These are phyloP conservation scores for Zaprionus tsacasi DNA, from an alignment of 1,140 invertebrate genomes.

Conservation along the genomic window DNA sequence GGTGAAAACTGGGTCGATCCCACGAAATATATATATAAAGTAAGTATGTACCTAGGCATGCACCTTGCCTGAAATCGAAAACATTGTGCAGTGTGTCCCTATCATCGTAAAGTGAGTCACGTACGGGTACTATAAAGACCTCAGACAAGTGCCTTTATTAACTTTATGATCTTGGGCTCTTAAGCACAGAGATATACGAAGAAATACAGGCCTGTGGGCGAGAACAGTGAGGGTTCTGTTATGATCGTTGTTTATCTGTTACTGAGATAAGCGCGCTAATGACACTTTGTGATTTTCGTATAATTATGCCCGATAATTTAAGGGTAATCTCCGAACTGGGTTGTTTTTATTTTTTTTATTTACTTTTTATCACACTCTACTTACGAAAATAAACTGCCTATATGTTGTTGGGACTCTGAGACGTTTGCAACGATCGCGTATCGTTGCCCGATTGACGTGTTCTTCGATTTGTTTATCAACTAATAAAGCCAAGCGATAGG, in stretches of 20 bases:
- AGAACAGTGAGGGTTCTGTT: conserved; percentile 1
- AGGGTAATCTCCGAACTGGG: not conserved
- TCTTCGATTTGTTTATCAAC: conserved; percentile 48
- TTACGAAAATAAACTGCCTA: conserved; percentile 59
- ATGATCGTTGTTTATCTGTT: conserved; percentile 18
- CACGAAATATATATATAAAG: conserved; percentile 24
- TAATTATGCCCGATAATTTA: not conserved
- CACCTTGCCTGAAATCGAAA: not conserved
- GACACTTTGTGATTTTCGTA: conserved; percentile 19
- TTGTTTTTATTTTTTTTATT: not conserved
- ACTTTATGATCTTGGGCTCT: conserved; percentile 26
- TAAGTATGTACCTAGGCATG: conserved; percentile 3
- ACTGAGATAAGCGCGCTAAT: conserved; percentile 15
- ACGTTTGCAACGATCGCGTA: conserved; percentile 22
- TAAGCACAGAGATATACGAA: conserved; percentile 4
- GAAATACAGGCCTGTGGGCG: not conserved
- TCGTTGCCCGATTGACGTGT: conserved; percentile 21
- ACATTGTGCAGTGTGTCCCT: not conserved
- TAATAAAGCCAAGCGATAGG: conserved; percentile 39
- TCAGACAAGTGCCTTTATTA: conserved; percentile 31
- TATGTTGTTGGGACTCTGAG: conserved; percentile 17
- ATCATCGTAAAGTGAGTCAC: conserved; percentile 38
- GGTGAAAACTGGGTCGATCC: conserved; percentile 61
- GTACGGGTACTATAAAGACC: not conserved
- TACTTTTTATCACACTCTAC: conserved; percentile 42